Percentiles rank a stretch among this genome's conserved stretches.
Conservation (phyloP, 2,113 vertebrate species). For the Melanotaenia duboulayi region DNA sequence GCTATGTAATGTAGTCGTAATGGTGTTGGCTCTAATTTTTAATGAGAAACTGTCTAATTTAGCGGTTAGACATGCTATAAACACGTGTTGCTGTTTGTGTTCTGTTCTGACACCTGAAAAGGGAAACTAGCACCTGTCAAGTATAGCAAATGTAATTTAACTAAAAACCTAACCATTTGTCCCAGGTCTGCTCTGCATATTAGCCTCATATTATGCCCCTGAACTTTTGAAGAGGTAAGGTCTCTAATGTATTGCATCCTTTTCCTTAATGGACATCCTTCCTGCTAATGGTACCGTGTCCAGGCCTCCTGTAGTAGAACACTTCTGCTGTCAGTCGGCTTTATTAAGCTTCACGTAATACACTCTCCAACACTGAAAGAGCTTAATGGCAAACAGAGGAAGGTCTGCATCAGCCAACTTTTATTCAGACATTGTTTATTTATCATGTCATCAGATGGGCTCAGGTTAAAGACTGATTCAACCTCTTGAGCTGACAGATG, state of each 20-base stretch:
- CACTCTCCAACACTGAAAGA: slow-evolving; percentile 25
- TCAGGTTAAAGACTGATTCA: slow-evolving; percentile 19
- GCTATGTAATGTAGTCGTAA: slow-evolving; percentile 53
- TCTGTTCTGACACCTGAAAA: slow-evolving; percentile 41
- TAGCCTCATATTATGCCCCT: slow-evolving; percentile 44
- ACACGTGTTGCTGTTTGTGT: slow-evolving; percentile 25
- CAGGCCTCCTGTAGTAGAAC: slow-evolving; percentile 38
- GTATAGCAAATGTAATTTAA: slow-evolving; percentile 29
- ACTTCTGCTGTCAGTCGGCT: slow-evolving; percentile 42
- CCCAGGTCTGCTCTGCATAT: slow-evolving; percentile 32
- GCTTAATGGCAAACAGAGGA: slow-evolving; percentile 34
- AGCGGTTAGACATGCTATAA: slow-evolving; percentile 46
- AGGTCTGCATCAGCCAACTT: slow-evolving; percentile 32
- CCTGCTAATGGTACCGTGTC: slow-evolving; percentile 64
- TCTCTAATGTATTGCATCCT: slow-evolving; percentile 73
- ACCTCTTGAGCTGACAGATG: background rate
- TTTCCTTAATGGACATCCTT: slow-evolving; percentile 74
- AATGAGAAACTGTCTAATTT: slow-evolving; percentile 62
- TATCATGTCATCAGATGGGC: slow-evolving; percentile 27
- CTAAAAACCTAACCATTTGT: slow-evolving; percentile 32
- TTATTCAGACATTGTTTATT: slow-evolving; percentile 43
- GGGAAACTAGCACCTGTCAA: background rate
- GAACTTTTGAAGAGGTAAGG: slow-evolving; percentile 51
- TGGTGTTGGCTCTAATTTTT: slow-evolving; percentile 61
- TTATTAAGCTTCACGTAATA: slow-evolving; percentile 56